These are phyloP conservation scores for Eilema depressum DNA, from an alignment of 2,888 invertebrate species.

Conservation along the genomic window DNA sequence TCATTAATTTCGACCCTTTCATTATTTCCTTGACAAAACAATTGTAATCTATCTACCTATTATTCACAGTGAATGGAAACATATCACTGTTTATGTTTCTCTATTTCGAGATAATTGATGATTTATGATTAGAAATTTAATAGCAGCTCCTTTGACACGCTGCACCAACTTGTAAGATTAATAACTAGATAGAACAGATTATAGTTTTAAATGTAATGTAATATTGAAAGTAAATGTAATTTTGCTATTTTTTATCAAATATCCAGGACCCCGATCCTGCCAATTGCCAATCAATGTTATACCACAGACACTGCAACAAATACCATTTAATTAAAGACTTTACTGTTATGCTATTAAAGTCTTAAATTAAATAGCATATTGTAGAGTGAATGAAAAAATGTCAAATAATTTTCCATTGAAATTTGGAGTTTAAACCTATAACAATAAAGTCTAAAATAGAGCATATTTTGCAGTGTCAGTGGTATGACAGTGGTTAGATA, in stretches of 20 bases:
- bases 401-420: too few relatives aligned
- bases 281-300: too few relatives aligned
- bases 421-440: too few relatives aligned
- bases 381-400: too few relatives aligned
- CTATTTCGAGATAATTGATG: constrained; percentile 7
- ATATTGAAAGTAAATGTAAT: not conserved
- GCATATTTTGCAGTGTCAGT: too few relatives aligned
- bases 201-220: not conserved
- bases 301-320: too few relatives aligned
- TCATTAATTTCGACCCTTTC: not conserved
- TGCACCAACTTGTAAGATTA: not conserved
- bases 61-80: not conserved
- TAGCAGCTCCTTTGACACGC: not conserved
- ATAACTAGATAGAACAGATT: not conserved
- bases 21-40: not conserved
- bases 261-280: not conserved
- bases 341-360: too few relatives aligned
- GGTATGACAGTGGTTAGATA: too few relatives aligned
- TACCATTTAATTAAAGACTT: too few relatives aligned
- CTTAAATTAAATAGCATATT: too few relatives aligned
- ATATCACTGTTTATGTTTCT: constrained; percentile 10
- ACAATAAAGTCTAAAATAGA: too few relatives aligned
- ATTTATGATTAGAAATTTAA: constrained; percentile 14
- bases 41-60: not conserved
- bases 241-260: not conserved